These are phyloP conservation scores for Balearica regulorum DNA, from an alignment of 2,797 vertebrate genomes.

Conservation along the genomic window DNA sequence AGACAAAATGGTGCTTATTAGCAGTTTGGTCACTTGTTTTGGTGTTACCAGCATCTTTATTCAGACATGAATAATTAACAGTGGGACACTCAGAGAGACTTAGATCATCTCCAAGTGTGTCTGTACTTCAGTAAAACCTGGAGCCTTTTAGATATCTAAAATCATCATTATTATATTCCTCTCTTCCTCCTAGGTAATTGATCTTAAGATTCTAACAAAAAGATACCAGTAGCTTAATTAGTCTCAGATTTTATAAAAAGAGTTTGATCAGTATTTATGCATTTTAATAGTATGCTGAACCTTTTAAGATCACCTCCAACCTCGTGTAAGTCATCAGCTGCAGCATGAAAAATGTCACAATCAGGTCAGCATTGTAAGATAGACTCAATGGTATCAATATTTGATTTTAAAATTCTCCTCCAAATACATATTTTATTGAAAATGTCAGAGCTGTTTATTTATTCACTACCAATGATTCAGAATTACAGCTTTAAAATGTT, in stretches of 20 bases:
- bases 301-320: neutral
- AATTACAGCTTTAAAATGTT: neutral
- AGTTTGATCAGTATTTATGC: neutral
- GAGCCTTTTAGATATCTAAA: neutral
- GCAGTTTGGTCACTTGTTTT: neutral
- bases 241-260: neutral
- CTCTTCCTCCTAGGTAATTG: neutral
- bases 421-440: neutral
- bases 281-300: neutral
- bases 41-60: neutral
- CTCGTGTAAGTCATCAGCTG: neutral
- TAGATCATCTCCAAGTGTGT: neutral
- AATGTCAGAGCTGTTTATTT: neutral
- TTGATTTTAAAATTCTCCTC: neutral
- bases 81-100: neutral
- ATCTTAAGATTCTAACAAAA: neutral
- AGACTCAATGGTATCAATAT: neutral
- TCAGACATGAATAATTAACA: neutral
- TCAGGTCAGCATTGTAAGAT: neutral
- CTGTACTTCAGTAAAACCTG: neutral
- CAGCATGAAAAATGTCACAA: neutral
- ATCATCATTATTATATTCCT: neutral
- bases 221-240: neutral
- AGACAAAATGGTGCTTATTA: neutral
- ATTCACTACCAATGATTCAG: neutral